Base-by-base conservation (phyloP, 2,797 vertebrate species). In the Microcaecilia unicolor region DNA sequence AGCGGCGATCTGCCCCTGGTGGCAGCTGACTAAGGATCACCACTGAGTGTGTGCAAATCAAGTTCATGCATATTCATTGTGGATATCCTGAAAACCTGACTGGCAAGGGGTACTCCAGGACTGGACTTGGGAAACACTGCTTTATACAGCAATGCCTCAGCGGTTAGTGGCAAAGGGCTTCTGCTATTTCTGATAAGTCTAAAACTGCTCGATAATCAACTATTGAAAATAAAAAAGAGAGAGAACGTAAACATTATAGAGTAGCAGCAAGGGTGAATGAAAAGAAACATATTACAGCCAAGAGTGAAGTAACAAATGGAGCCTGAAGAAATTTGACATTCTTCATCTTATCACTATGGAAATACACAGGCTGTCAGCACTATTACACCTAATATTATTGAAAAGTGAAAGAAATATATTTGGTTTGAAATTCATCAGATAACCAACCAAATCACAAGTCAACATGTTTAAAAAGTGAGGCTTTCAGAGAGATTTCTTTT, bases 351-450 rank as follows among this genome's bases (percentile, higher is more conserved):
- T 63, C 61, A 37, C 61, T 0, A 1, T 37, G 34, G 31, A 64
- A 68, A 69, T 67, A 44, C 48, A 52, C 23, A 41, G 48, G 55
- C 59, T 61, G 43, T 44, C 56, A 46, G 34, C 51, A 54, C 61
- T 49, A 60, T 64, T 68, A 66, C 38, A 46, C 34, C 51, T 14
- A 41, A 14, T 37, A 33, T 31, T 55, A 25, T 40, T 55, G 41
- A 36, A 57, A 62, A 26, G 33, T 37, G 50, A 55, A 52, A 61
- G 51, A 65, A 50, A 58, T 51, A 54, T 43, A 74, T 64, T 73
- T 63, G 28, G 54, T 57, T 49, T 61, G 55, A 70, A 76, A 55
- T 44, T 52, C 39, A 48, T 54, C 62, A 64, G 73, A 74, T 74
- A 64, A 60, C 37, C 69, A 36, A 36, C n/a, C 47, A 65, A 61